phyloP scores from a whole-genome alignment of 2,888 invertebrate genomes.

The Timema cristinae region DNA sequence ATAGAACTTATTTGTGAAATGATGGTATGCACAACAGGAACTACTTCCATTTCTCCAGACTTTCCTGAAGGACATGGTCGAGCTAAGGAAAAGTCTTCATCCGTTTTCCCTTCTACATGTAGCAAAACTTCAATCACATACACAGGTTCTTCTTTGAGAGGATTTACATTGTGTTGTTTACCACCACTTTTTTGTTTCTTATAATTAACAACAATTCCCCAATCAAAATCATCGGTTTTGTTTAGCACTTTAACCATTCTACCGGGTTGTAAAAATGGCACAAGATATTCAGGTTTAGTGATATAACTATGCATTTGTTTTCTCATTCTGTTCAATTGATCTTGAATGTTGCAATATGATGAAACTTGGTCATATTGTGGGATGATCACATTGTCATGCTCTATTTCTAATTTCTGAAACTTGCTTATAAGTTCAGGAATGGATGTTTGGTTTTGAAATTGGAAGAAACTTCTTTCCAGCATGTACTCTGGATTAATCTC shows the following conservation, averaged over 20 bases:
- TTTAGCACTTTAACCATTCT: slow-evolving; percentile 87
- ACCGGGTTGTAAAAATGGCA: slow-evolving; percentile 94
- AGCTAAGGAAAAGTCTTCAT: slow-evolving; percentile 47
- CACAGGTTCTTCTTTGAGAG: slow-evolving; percentile 36
- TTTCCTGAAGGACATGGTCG: slow-evolving; percentile 64
- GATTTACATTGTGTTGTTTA: background rate
- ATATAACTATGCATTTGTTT: slow-evolving; percentile 73
- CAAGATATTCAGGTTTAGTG: slow-evolving; percentile 79
- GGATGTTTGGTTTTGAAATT: slow-evolving; percentile 96
- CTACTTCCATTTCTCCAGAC: slow-evolving; percentile 82
- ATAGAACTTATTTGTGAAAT: slow-evolving; percentile 86
- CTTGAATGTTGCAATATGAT: slow-evolving; percentile 79
- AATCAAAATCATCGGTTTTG: slow-evolving; percentile 84
- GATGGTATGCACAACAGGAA: slow-evolving; percentile 77
- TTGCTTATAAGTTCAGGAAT: slow-evolving; percentile 85
- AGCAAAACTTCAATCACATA: slow-evolving; percentile 76
- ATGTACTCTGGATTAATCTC: slow-evolving; percentile 99
- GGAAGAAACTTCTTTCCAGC: slow-evolving; percentile 96
- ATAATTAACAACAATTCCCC: slow-evolving; percentile 95
- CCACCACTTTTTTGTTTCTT: slow-evolving; percentile 57
- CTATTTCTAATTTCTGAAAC: slow-evolving; percentile 60
- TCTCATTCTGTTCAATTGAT: slow-evolving; percentile 71
- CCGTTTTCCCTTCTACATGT: slow-evolving; percentile 66
- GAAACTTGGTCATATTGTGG: slow-evolving; percentile 71
- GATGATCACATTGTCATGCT: slow-evolving; percentile 61